phyloP scores from a whole-genome alignment of 2,888 invertebrate genomes.

The Formica aserva region DNA sequence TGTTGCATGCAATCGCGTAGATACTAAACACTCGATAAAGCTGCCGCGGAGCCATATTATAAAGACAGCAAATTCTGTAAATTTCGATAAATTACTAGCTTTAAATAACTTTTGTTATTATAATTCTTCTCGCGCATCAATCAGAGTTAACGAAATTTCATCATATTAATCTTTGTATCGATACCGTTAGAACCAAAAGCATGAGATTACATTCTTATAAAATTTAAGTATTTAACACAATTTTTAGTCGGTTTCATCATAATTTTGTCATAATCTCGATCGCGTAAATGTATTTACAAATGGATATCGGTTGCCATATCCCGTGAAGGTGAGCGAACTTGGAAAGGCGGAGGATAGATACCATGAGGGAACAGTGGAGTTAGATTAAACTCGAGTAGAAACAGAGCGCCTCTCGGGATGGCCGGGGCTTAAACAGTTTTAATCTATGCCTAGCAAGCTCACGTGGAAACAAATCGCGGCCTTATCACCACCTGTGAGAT shows the following conservation, averaged over 20 bases:
- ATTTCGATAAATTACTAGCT: constrained; percentile 29
- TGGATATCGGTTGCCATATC: constrained; percentile 20
- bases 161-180: not conserved
- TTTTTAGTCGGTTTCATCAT: constrained; percentile 21
- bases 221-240: constrained; percentile 1
- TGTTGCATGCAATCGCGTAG: constrained; percentile 59
- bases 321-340: constrained; percentile 62
- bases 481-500: constrained; percentile 83
- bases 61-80: constrained; percentile 60
- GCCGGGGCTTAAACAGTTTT: constrained; percentile 80
- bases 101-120: not conserved
- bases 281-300: constrained; percentile 26
- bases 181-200: not conserved
- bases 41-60: constrained; percentile 38
- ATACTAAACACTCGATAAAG: constrained; percentile 62
- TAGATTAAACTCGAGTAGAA: constrained; percentile 82
- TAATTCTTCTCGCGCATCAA: not conserved
- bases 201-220: not conserved
- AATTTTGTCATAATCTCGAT: constrained; percentile 26
- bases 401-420: constrained; percentile 77
- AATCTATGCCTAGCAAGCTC: constrained; percentile 80
- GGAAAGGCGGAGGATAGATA: constrained; percentile 71
- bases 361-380: constrained; percentile 76
- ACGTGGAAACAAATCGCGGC: constrained; percentile 83
- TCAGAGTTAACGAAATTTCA: not conserved